These are phyloP conservation scores for Sciaenops ocellatus DNA, from an alignment of 2,797 vertebrate genomes.

Conservation along the genomic window DNA sequence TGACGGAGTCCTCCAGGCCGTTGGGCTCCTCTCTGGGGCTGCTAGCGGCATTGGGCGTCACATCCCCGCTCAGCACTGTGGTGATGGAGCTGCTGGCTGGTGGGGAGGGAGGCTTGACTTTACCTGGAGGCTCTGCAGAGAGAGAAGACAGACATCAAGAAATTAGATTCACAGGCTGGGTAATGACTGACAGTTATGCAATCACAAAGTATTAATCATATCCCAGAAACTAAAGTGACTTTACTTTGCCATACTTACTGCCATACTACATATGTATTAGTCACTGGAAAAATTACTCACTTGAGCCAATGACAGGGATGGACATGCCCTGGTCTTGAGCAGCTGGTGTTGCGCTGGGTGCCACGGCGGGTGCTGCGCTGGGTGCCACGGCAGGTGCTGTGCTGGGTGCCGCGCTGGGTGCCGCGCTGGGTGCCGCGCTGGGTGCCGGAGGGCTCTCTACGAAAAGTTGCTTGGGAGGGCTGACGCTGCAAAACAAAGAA, in stretches of 20 bases:
- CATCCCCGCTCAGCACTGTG: constrained; percentile 10
- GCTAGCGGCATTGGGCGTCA: constrained; percentile 61
- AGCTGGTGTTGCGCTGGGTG: constrained; percentile 17
- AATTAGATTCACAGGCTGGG: neutral
- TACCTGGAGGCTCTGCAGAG: constrained; percentile 79
- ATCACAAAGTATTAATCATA: neutral
- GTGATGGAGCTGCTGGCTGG: constrained; percentile 57
- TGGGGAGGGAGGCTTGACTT: constrained; percentile 73
- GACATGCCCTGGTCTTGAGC: constrained; percentile 71
- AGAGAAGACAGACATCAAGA: neutral
- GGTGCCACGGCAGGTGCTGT: neutral
- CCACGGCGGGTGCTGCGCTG: neutral
- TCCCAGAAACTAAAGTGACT: neutral
- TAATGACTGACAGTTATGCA: neutral
- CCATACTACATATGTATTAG: too few species aligned
- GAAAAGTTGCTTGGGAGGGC: constrained; percentile 73
- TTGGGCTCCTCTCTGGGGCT: constrained; percentile 77
- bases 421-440: neutral
- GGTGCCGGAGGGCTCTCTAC: constrained; percentile 63
- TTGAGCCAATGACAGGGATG: constrained; percentile 69
- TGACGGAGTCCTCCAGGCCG: constrained; percentile 68
- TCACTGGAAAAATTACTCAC: constrained; percentile 57
- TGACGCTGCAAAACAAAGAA: constrained; percentile 55
- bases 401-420: neutral
- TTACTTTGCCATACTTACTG: neutral